Base-by-base conservation (phyloP, 2,888 invertebrate species). In the Helobdella robusta region DNA sequence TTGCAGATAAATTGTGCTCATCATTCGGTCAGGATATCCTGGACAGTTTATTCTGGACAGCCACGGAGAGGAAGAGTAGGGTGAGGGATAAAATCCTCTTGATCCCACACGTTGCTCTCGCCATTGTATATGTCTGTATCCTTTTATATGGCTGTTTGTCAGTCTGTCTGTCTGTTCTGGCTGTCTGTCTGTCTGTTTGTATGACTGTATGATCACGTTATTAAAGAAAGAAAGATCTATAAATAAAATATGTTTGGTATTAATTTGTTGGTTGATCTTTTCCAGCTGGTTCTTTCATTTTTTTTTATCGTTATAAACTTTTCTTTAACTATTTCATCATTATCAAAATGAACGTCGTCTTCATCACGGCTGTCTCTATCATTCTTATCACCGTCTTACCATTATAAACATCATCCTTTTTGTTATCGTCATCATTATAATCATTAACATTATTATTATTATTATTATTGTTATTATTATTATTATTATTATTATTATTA, bases 41-140 rank as follows among this genome's bases (percentile, higher is more conserved):
- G 69, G 98, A 99, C 83, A 91, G 97, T 2, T 81, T 98, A 54
- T 91, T 95, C 77, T 97, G 97, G 94, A 97, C 97, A 3, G 97
- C 97, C 0, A 94, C 95, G 5, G 97, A 98, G 78, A 91, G 92
- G 4, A 70, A 88, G 74, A 87, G 87, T 64, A 84, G 88, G 67
- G 87, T 88, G 75, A 65, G 77, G 59, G 76, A 77, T 64, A 75
- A 91, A 80, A 83, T 91, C 71, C 92, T 91, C 34, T 85, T 92
- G 2, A 82, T 93, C 68, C 87, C 91, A 4, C 97, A 97, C 82
- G 83, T 94, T 64, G 75, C 89, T n/a, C 88, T 95, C 78, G 91
- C 95, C 1, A 83, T 94, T 74, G 83, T 86, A 64, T 97, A 97
- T 85, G 92, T 94, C 78, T 86, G 90, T 90, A 89, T 89, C 89